phyloP scores from a whole-genome alignment of 2,113 vertebrate genomes.

The Pithys albifrons region DNA sequence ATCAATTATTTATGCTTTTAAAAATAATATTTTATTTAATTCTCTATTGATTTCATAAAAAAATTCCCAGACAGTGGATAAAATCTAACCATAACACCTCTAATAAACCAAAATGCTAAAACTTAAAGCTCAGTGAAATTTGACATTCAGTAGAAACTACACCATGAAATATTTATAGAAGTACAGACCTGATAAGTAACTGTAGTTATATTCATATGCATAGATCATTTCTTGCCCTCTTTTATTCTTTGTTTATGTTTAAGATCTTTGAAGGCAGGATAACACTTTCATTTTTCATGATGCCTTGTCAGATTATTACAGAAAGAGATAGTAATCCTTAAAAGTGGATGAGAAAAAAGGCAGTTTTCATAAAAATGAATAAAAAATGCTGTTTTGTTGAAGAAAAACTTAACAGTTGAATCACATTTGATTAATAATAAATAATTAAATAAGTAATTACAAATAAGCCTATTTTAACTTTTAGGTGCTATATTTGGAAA shows the following conservation, averaged over 20 bases:
- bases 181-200: neutral
- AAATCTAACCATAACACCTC: neutral
- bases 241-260: neutral
- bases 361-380: neutral
- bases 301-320: neutral
- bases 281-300: neutral
- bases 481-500: neutral
- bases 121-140: neutral
- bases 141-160: neutral
- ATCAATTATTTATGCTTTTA: neutral
- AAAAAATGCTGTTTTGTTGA: neutral
- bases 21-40: neutral
- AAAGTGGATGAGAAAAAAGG: neutral
- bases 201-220: neutral
- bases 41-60: neutral
- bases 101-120: neutral
- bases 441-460: neutral
- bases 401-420: neutral
- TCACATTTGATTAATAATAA: neutral
- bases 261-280: neutral
- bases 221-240: neutral
- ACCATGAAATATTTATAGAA: neutral
- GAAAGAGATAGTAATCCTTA: neutral
- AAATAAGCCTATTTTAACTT: neutral
- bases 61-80: neutral